Percentiles rank a stretch among this genome's conserved stretches.
Conservation (phyloP, 2,113 vertebrate genomes). For the Mus musculus region DNA sequence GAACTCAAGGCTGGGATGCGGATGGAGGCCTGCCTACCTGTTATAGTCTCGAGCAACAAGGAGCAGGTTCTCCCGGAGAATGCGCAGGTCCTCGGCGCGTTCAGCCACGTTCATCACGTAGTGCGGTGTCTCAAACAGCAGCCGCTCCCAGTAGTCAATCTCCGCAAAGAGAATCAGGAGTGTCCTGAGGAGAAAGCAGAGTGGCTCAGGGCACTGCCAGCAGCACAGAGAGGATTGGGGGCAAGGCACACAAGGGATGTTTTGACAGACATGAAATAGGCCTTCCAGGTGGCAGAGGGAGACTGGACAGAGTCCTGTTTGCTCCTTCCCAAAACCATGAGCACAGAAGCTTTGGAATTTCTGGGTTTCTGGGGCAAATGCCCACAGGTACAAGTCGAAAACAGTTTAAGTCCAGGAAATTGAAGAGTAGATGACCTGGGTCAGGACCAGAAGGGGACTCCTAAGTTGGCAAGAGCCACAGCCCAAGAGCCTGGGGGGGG, state of each 20-base stretch:
- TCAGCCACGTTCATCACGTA: conserved; percentile 87
- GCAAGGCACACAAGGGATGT: fast-evolving
- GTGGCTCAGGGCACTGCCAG: not conserved
- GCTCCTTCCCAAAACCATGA: not conserved
- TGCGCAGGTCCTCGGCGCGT: conserved; percentile 86
- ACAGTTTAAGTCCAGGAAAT: not conserved
- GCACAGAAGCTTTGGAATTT: not conserved
- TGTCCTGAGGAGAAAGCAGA: conserved; percentile 80
- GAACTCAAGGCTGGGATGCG: not conserved
- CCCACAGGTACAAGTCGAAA: not conserved
- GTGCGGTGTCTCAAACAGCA: conserved; percentile 91
- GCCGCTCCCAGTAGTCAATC: conserved; percentile 91
- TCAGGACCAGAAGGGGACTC: not conserved
- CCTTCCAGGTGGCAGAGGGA: not conserved
- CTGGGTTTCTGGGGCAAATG: not conserved
- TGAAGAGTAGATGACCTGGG: not conserved
- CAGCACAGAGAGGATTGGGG: fast-evolving
- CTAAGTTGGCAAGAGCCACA: not conserved
- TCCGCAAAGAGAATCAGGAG: conserved; percentile 90
- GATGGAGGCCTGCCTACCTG: conserved; percentile 85
- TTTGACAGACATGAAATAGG: not conserved
- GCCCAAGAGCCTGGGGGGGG: too few species aligned
- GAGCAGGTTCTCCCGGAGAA: conserved; percentile 88
- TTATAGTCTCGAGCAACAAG: conserved; percentile 91
- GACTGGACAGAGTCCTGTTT: not conserved